These are phyloP conservation scores for Zapornia atra DNA, from an alignment of 2,113 vertebrate species.

Conservation along the genomic window DNA sequence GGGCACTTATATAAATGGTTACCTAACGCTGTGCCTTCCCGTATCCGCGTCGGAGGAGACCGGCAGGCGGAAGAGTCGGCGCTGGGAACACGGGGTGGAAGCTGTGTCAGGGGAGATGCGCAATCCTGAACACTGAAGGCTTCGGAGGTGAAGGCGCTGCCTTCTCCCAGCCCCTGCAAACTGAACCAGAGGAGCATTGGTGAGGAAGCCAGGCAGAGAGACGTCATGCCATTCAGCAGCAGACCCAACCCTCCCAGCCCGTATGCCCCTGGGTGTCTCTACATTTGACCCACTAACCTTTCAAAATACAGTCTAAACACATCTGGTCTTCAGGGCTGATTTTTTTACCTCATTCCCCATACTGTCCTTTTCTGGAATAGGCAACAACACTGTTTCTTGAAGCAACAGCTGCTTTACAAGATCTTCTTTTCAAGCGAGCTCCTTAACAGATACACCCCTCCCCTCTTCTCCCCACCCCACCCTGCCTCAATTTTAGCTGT, in stretches of 20 bases:
- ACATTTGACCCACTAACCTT: background rate
- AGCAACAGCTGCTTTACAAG: constrained; percentile 40
- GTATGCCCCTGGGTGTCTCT: fast-evolving
- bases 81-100: fast-evolving
- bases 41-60: background rate
- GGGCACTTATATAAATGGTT: background rate
- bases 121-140: background rate
- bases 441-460: background rate
- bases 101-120: background rate
- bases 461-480: too few relatives aligned
- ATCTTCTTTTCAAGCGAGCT: background rate
- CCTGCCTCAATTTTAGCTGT: background rate
- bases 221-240: background rate
- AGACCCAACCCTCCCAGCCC: background rate
- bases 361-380: background rate
- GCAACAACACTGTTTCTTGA: background rate
- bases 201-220: background rate
- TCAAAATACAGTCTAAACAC: background rate
- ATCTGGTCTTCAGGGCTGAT: background rate
- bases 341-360: background rate
- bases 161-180: background rate
- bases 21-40: background rate
- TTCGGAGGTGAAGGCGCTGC: background rate
- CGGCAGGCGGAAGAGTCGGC: fast-evolving
- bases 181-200: fast-evolving